Percentiles rank a stretch among this genome's conserved stretches.
Evolutionary conservation across 1,140 invertebrate genomes (phyloP).

Genomic region (Phymorhynchus buccinoides): DNA sequence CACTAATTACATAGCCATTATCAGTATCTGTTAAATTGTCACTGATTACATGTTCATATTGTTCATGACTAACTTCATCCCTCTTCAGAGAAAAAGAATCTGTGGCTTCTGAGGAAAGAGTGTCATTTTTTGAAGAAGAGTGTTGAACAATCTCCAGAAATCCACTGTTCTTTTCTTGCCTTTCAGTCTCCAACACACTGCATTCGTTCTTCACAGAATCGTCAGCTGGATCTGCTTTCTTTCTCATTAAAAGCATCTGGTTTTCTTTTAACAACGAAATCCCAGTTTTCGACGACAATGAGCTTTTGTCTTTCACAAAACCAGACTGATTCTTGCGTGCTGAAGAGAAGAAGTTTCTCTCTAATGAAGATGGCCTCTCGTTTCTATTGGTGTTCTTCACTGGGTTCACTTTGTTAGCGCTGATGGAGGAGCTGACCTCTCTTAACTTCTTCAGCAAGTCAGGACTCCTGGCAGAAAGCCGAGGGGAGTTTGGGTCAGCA

Average conservation of each 20-base stretch:
- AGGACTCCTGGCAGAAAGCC: constrained; percentile 23
- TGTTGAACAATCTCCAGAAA: not conserved
- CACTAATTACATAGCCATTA: not conserved
- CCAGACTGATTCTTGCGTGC: not conserved
- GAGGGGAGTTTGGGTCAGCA: not conserved
- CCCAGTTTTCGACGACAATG: not conserved
- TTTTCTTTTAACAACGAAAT: not conserved
- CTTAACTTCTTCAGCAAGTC: constrained; percentile 15
- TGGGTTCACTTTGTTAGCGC: not conserved
- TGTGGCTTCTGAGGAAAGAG: not conserved
- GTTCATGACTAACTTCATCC: not conserved
- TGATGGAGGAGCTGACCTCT: constrained; percentile 19
- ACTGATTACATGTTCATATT: not conserved
- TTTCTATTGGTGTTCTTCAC: not conserved
- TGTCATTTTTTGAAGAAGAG: not conserved
- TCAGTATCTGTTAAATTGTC: not conserved
- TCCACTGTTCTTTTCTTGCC: no score
- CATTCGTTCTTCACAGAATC: not conserved
- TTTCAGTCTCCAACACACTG: not conserved
- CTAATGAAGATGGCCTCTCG: not conserved
- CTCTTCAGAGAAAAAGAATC: not conserved
- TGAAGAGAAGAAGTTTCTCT: constrained; percentile 7
- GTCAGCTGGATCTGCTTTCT: not conserved
- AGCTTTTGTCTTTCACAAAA: not conserved
- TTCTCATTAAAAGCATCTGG: not conserved